A percentile compares a stretch with the other conserved stretches of the same genome.
These are phyloP conservation scores for Drosophila asahinai DNA, from an alignment of 1,140 invertebrate species.

Conservation along the genomic window DNA sequence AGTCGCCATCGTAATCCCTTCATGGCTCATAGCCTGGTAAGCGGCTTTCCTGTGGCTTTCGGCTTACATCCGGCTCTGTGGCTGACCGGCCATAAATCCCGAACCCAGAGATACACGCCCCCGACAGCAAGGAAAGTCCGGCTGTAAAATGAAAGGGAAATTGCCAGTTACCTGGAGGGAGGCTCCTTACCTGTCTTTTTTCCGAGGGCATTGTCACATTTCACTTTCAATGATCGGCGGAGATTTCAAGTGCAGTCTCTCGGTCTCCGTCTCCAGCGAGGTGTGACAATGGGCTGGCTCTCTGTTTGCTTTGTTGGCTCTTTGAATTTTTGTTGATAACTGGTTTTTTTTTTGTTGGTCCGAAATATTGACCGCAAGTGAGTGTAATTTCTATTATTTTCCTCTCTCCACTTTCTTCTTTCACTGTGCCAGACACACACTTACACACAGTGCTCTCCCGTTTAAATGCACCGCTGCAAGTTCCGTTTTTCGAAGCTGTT, in stretches of 20 bases:
- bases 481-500: constrained; percentile 65
- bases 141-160: constrained; percentile 73
- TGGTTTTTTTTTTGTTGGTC: constrained; percentile 34
- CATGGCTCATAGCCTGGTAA: background rate
- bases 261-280: constrained; percentile 22
- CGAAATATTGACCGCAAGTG: constrained; percentile 68
- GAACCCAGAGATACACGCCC: constrained; percentile 26
- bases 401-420: constrained; percentile 76
- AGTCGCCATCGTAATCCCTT: constrained; percentile 27
- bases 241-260: constrained; percentile 39
- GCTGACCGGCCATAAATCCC: constrained; percentile 25
- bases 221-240: constrained; percentile 68
- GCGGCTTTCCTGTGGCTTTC: background rate
- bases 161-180: constrained; percentile 26
- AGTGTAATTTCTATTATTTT: constrained; percentile 78
- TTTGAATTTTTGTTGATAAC: constrained; percentile 45
- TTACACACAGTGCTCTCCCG: constrained; percentile 21
- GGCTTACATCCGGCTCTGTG: constrained; percentile 37
- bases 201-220: constrained; percentile 79
- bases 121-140: constrained; percentile 38
- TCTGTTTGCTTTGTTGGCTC: constrained; percentile 32
- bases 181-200: constrained; percentile 5
- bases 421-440: constrained; percentile 63
- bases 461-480: constrained; percentile 28
- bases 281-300: constrained; percentile 64